Base-by-base conservation (phyloP, 2,888 invertebrate species). In the Tolmerus cingulatus region DNA sequence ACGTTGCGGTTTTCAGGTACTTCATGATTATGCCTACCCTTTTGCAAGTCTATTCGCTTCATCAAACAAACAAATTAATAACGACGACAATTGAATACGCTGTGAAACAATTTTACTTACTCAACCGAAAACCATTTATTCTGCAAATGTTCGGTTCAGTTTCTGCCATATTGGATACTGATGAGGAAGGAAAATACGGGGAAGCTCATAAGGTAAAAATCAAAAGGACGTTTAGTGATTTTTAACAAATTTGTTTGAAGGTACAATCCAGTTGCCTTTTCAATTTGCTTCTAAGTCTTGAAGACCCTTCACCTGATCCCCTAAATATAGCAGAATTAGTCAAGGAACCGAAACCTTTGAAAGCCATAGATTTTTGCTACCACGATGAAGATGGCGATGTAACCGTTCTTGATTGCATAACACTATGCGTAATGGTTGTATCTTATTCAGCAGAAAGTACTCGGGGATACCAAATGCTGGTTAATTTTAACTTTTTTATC, bases 91-190 rank as follows among this genome's bases (percentile, higher is more conserved):
- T 99, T 86, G 99, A 99, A 92, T 99, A 99, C 92, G 98, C 98
- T 0, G 99, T 99, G 16, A 98, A 99, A 91, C 99, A 99, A 91
- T 99, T 99, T 93, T 99, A 99, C 93, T 94, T 99, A 87, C 95
- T 99, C 92, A 99, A 99, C 91, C 95, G 99, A 84, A 99, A 99
- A 91, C 99, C 99, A 1, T 99, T 99, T 91, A 97, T 99, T 90
- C 94, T 99, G 85, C 99, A 99, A 94, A 98, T 99, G 98, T 99
- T 99, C 93, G 99, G 99, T 1, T 98, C 98, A 3, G 97, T 99
- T 0, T 99, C 99, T 0, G 97, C 98, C 1, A 97, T 99, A 91
- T 93, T 99, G 90, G 99, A 99, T 91, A 97, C 97, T 0, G 97
- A 97, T 90, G 97, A 97, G 91, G 95, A 96, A 89, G 96, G 97